Conservation (phyloP, 2,113 vertebrate genomes). For the Dolichotis patagonum region DNA sequence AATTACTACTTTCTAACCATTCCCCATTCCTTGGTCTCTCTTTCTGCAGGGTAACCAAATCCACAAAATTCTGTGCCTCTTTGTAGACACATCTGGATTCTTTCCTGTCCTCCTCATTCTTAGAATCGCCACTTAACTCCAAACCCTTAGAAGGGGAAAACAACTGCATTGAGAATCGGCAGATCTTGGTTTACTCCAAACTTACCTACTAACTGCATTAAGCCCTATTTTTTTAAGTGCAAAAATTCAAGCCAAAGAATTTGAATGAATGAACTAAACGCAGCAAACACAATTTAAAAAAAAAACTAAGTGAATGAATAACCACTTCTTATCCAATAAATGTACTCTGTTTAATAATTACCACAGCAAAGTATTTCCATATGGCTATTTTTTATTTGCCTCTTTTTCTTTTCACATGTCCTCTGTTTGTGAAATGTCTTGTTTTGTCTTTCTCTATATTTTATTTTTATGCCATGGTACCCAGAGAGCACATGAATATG, state of each 20-base stretch:
- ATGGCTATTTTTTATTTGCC: background rate
- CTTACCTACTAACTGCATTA: background rate
- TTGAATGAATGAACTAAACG: background rate
- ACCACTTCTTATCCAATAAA: constrained; percentile 36
- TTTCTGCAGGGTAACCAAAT: background rate
- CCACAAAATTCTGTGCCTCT: background rate
- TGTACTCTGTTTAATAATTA: constrained; percentile 26
- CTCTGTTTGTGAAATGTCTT: constrained; percentile 58
- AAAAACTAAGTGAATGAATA: background rate
- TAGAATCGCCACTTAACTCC: background rate
- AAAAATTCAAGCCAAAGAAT: background rate
- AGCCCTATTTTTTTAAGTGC: background rate
- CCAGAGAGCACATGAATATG: constrained; percentile 19
- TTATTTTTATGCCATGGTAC: constrained; percentile 53
- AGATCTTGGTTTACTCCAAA: background rate
- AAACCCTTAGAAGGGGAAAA: background rate
- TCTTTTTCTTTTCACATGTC: background rate
- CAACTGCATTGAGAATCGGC: background rate
- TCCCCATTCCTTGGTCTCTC: background rate
- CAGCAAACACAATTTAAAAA: background rate
- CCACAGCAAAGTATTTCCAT: background rate
- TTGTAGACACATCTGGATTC: background rate
- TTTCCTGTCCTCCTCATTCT: background rate
- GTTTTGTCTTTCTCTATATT: constrained; percentile 36
- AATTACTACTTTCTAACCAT: background rate